Conservation (phyloP, 2,888 invertebrate species). For the Cistogaster globosa region DNA sequence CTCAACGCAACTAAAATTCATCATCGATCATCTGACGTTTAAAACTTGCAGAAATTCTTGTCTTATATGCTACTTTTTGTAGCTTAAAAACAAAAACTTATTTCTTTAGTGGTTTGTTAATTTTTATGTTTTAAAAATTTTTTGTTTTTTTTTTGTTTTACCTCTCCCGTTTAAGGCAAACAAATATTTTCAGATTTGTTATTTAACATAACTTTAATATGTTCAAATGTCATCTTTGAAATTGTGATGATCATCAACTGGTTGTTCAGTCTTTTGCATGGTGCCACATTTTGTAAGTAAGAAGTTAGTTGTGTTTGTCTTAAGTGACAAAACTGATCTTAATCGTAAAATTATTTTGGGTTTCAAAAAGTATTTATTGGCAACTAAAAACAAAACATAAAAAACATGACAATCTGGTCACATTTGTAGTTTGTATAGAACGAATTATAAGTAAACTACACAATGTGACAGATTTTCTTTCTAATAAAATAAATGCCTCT, state of each 20-base stretch:
- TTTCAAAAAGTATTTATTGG: constrained; percentile 39
- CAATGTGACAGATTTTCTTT: too few relatives aligned
- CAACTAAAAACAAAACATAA: neutral
- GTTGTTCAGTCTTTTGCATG: constrained; percentile 1
- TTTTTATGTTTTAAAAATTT: constrained; percentile 62
- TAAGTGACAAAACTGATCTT: constrained; percentile 74
- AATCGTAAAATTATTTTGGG: constrained; percentile 73
- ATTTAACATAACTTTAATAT: constrained; percentile 72
- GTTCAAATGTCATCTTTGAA: constrained; percentile 69
- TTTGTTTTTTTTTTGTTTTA: constrained; percentile 7
- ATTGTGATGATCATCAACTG: constrained; percentile 46
- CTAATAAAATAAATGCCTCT: too few relatives aligned
- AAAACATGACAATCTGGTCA: neutral
- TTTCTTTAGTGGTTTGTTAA: constrained; percentile 47
- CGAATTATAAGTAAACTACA: neutral
- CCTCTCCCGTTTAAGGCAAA: neutral
- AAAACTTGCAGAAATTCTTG: constrained; percentile 41
- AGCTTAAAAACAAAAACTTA: too few relatives aligned
- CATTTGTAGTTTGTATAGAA: neutral
- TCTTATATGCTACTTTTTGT: neutral
- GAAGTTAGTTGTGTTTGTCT: constrained; percentile 36
- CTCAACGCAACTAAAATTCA: constrained; percentile 50
- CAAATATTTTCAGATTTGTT: constrained; percentile 71
- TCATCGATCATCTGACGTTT: constrained; percentile 65
- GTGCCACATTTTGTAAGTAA: constrained; percentile 7